Evolutionary conservation across 2,113 vertebrate species (phyloP).

Genomic region (Tragelaphus buxtoni): DNA sequence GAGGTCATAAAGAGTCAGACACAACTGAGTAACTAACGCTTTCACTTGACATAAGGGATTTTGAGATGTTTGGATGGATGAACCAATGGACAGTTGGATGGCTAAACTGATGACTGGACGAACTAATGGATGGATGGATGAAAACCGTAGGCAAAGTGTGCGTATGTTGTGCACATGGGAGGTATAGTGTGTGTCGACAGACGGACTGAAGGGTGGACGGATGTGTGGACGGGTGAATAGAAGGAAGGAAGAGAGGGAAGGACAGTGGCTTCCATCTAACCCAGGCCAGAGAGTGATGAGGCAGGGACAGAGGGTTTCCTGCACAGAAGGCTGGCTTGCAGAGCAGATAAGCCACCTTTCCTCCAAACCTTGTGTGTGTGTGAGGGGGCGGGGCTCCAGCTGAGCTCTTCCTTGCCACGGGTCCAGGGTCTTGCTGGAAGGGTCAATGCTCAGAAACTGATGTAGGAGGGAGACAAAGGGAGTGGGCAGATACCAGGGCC

Average conservation of each 20-base stretch:
- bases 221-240: not conserved
- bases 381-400: not conserved
- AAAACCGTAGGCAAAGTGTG: not conserved
- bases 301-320: not conserved
- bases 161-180: not conserved
- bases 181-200: not conserved
- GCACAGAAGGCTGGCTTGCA: not conserved
- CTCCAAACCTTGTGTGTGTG: not conserved
- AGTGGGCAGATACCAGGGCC: not conserved
- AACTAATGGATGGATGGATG: not conserved
- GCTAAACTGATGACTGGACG: not conserved
- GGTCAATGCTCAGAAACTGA: not conserved
- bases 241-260: too few species aligned
- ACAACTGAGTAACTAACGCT: not conserved
- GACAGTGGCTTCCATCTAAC: not conserved
- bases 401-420: not conserved
- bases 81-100: not conserved
- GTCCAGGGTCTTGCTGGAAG: not conserved
- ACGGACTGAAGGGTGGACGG: not conserved
- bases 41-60: not conserved
- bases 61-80: not conserved
- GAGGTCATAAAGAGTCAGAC: not conserved
- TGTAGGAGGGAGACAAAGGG: conserved; percentile 43
- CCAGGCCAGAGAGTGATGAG: not conserved
- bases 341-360: not conserved